Conservation (phyloP, 2,797 vertebrate genomes). For the Platyrinchus mystaceus region DNA sequence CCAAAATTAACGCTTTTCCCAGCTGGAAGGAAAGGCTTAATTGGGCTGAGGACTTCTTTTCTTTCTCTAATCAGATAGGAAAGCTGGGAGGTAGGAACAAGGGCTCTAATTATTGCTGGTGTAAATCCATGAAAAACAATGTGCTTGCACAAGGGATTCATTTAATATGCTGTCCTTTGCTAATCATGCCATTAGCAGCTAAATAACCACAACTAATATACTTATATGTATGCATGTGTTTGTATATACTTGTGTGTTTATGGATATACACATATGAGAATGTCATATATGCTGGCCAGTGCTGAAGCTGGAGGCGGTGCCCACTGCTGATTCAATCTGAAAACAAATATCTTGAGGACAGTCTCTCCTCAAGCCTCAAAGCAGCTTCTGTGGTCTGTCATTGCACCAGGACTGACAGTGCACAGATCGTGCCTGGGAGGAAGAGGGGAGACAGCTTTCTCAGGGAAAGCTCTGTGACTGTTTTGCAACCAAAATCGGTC, state of each 20-base stretch:
- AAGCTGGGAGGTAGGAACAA: neutral
- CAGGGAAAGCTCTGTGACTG: neutral
- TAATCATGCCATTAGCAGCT: neutral
- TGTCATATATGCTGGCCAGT: neutral
- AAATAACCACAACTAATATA: neutral
- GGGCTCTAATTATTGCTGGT: neutral
- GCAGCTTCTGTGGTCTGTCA: neutral
- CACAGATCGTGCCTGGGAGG: neutral
- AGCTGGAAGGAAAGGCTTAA: neutral
- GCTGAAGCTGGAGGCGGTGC: neutral
- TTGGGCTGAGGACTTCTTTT: neutral
- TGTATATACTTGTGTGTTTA: rapidly evolving
- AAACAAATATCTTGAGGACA: neutral
- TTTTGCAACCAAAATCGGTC: neutral
- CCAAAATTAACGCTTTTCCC: neutral
- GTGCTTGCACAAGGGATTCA: neutral
- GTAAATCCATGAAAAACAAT: neutral
- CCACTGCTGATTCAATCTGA: neutral
- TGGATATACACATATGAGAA: neutral
- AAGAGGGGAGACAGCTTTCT: neutral
- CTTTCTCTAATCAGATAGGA: neutral
- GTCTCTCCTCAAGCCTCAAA: neutral
- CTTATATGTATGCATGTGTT: neutral
- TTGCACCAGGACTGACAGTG: neutral
- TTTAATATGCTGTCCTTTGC: neutral